Conservation (phyloP, 2,113 vertebrate species). For the Uropsilus gracilis region DNA sequence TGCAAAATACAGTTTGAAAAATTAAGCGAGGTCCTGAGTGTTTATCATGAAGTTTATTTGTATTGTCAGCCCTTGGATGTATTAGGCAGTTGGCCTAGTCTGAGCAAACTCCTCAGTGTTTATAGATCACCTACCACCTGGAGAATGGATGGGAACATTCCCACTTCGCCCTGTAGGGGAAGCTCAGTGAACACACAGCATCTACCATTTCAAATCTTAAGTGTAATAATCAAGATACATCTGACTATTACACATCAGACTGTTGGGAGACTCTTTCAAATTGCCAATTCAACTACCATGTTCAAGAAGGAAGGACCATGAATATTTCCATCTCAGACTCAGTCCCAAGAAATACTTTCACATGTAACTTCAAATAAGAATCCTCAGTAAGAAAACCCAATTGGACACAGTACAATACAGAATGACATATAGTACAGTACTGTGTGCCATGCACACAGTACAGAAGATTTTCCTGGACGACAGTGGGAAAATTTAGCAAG, state of each 20-base stretch:
- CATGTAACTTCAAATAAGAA: slow-evolving; percentile 50
- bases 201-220: slow-evolving; percentile 51
- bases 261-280: slow-evolving; percentile 71
- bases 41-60: slow-evolving; percentile 83
- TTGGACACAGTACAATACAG: not conserved
- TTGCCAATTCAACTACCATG: slow-evolving; percentile 53
- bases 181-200: slow-evolving; percentile 50
- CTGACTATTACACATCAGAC: slow-evolving; percentile 64
- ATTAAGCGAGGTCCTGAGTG: slow-evolving; percentile 74
- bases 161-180: slow-evolving; percentile 65
- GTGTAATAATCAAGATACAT: slow-evolving; percentile 54
- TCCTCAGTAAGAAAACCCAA: not conserved
- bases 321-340: slow-evolving; percentile 47
- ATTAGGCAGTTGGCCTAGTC: slow-evolving; percentile 77
- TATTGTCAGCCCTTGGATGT: slow-evolving; percentile 62
- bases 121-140: slow-evolving; percentile 71
- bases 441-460: not conserved
- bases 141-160: slow-evolving; percentile 59
- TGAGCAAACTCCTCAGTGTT: slow-evolving; percentile 68
- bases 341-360: slow-evolving; percentile 66
- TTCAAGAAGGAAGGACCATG: not conserved
- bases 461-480: not conserved
- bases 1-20: slow-evolving; percentile 85
- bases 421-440: not conserved
- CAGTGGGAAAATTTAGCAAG: not conserved